These are phyloP conservation scores for Cryptocheilus praepositus DNA, from an alignment of 2,888 invertebrate species.

Conservation along the genomic window DNA sequence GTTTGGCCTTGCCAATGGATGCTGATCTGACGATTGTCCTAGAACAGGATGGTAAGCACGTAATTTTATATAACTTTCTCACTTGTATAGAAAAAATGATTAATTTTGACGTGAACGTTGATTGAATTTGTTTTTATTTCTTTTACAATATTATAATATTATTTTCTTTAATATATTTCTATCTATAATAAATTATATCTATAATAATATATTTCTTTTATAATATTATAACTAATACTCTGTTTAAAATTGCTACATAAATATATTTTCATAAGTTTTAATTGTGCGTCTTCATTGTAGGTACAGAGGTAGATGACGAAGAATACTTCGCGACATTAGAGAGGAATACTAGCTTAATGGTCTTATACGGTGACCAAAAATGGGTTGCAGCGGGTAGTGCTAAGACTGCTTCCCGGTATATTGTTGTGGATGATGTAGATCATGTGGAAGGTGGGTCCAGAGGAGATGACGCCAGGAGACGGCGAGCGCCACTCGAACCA, in stretches of 20 bases:
- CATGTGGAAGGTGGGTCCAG: slow-evolving; percentile 56
- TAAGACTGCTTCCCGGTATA: slow-evolving; percentile 66
- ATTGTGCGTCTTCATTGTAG: slow-evolving; percentile 40
- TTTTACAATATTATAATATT: no score
- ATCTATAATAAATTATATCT: no score
- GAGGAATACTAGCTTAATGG: slow-evolving; percentile 90
- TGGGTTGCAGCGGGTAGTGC: slow-evolving; percentile 78
- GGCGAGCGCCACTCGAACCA: slow-evolving; percentile 63
- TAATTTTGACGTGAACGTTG: background rate
- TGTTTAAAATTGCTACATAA: no score
- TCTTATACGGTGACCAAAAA: slow-evolving; percentile 85
- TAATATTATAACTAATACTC: no score
- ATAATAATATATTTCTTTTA: no score
- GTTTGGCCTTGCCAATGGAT: slow-evolving; percentile 81
- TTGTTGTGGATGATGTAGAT: slow-evolving; percentile 70
- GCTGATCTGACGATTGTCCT: slow-evolving; percentile 85
- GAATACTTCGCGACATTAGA: slow-evolving; percentile 95
- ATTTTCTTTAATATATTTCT: no score
- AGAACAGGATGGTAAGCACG: slow-evolving; percentile 84
- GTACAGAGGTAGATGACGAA: slow-evolving; percentile 96
- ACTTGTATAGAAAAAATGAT: background rate
- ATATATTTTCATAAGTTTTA: background rate
- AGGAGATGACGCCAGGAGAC: slow-evolving; percentile 52
- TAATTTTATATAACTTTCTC: background rate
- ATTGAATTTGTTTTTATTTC: no score